Conservation (phyloP, 2,113 vertebrate species). For the Bucco capensis region DNA sequence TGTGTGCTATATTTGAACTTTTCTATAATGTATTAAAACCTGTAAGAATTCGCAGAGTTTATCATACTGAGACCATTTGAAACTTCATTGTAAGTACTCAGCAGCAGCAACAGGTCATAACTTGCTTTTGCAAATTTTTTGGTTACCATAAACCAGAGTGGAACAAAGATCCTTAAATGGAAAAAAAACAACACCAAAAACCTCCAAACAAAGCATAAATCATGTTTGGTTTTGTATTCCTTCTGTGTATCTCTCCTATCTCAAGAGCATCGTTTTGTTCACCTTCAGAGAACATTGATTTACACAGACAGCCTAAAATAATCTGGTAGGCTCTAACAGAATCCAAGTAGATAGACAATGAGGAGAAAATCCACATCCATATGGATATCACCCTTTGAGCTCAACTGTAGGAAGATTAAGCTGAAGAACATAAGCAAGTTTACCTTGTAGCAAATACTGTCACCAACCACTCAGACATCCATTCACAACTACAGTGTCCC, state of each 20-base stretch:
- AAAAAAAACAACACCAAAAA: background rate
- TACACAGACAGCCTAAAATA: background rate
- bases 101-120: background rate
- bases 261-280: background rate
- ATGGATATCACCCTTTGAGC: background rate
- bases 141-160: background rate
- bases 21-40: background rate
- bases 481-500: background rate
- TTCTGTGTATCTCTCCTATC: background rate
- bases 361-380: background rate
- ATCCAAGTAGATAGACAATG: background rate
- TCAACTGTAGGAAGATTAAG: background rate
- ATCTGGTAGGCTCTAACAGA: background rate
- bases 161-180: background rate
- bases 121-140: background rate
- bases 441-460: background rate
- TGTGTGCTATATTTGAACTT: background rate
- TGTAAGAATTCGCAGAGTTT: background rate
- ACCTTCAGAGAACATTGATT: background rate
- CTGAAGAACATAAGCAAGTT: background rate
- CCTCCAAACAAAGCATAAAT: background rate
- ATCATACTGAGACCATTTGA: background rate
- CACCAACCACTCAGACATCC: background rate
- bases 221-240: background rate
- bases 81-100: background rate